A percentile compares a stretch with the other conserved stretches of the same genome.
Evolutionary conservation across 2,888 invertebrate species (phyloP).

Genomic region (Mythimna lalbum): DNA sequence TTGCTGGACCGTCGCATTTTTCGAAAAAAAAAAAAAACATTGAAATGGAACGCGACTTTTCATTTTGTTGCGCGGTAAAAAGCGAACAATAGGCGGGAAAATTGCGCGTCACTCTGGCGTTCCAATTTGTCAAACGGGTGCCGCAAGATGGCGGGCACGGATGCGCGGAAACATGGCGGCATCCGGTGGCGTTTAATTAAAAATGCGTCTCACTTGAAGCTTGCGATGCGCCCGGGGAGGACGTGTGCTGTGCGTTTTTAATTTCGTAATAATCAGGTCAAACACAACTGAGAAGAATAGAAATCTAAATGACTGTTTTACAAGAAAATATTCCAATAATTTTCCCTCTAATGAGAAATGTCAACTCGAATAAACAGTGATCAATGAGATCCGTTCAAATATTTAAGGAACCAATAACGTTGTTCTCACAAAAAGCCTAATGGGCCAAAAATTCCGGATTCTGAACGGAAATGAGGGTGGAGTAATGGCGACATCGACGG

Average conservation of each 20-base stretch:
- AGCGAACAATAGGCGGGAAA: constrained; percentile 90
- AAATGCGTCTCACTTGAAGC: constrained; percentile 87
- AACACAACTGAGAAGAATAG: constrained; percentile 41
- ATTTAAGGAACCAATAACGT: constrained; percentile 47
- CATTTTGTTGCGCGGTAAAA: constrained; percentile 89
- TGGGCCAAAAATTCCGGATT: constrained; percentile 71
- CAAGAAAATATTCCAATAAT: not conserved
- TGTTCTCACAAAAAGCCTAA: constrained; percentile 61
- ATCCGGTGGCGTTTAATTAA: constrained; percentile 88
- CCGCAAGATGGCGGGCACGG: constrained; percentile 88
- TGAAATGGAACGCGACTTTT: constrained; percentile 87
- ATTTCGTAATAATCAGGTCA: constrained; percentile 66
- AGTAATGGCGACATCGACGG: constrained; percentile 79
- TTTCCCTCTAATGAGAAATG: not conserved
- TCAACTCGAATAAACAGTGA: not conserved
- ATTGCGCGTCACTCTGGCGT: constrained; percentile 90
- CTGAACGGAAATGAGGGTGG: constrained; percentile 77
- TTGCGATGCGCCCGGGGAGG: constrained; percentile 72
- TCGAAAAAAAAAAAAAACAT: constrained; percentile 78
- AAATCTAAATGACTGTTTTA: constrained; percentile 5
- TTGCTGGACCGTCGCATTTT: constrained; percentile 78
- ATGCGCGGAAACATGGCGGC: constrained; percentile 84
- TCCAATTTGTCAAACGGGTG: constrained; percentile 90
- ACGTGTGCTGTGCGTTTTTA: constrained; percentile 71
- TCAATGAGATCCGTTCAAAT: constrained; percentile 34